These are phyloP conservation scores for Chlorodrepanis virens DNA, from an alignment of 2,113 vertebrate species.

Conservation along the genomic window DNA sequence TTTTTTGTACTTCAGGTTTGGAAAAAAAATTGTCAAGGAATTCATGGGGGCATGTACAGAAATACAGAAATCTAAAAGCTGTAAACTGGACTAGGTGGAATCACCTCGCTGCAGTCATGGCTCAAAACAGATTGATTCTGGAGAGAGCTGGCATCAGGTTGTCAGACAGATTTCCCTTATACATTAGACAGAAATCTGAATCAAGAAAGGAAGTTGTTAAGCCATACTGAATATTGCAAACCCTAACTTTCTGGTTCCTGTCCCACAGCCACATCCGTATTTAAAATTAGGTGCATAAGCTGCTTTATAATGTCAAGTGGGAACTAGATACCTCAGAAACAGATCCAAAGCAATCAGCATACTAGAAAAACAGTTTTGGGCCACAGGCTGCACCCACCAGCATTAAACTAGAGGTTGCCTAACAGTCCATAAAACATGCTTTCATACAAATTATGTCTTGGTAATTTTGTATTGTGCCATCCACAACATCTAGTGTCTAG, in stretches of 20 bases:
- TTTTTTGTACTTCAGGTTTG: not conserved
- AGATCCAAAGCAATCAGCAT: not conserved
- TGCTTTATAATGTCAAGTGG: not conserved
- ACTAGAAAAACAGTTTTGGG: not conserved
- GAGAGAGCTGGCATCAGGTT: not conserved
- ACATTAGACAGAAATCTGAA: not conserved
- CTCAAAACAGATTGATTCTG: not conserved
- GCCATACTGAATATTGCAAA: not conserved
- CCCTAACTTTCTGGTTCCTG: not conserved
- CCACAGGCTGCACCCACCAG: not conserved
- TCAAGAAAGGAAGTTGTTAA: not conserved
- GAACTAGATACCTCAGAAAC: not conserved
- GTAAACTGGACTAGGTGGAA: not conserved
- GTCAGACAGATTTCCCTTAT: not conserved
- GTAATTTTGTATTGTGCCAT: not conserved
- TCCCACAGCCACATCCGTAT: not conserved
- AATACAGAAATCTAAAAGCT: not conserved
- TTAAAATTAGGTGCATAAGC: not conserved
- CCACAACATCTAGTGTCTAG: not conserved
- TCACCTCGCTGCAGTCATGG: not conserved
- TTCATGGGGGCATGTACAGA: not conserved
- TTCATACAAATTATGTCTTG: not conserved
- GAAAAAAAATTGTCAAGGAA: not conserved
- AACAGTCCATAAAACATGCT: not conserved
- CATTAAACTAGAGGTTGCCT: not conserved